These are phyloP conservation scores for Perca fluviatilis DNA, from an alignment of 2,113 vertebrate genomes.

Conservation along the genomic window DNA sequence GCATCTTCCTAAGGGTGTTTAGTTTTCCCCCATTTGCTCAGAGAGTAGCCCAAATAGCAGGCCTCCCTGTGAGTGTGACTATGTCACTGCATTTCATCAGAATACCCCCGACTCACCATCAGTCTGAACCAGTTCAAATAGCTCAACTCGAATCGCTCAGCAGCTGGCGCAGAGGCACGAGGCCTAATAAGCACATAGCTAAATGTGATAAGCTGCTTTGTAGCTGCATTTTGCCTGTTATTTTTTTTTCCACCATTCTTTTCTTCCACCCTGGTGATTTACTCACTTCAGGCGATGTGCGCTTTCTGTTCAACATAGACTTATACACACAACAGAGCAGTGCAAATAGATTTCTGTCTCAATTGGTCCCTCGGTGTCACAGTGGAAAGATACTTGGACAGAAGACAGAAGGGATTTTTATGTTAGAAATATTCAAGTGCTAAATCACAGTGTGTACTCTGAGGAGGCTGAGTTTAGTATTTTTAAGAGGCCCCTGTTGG, in stretches of 20 bases:
- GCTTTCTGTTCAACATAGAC: constrained; percentile 70
- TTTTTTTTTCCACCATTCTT: constrained; percentile 63
- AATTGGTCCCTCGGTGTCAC: constrained; percentile 85
- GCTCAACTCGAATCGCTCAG: constrained; percentile 73
- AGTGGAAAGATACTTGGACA: constrained; percentile 81
- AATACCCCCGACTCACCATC: constrained; percentile 80
- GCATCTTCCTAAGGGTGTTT: constrained; percentile 45
- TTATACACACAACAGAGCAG: constrained; percentile 65
- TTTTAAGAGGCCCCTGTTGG: constrained; percentile 80
- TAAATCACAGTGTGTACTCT: constrained; percentile 75
- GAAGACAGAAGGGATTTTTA: constrained; percentile 67
- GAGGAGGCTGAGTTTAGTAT: constrained; percentile 74
- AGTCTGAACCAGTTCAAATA: constrained; percentile 79
- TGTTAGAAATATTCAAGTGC: constrained; percentile 72
- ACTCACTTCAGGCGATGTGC: constrained; percentile 77
- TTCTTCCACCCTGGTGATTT: constrained; percentile 82
- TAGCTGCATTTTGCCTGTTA: constrained; percentile 68
- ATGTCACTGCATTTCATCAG: constrained; percentile 83
- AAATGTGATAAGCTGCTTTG: constrained; percentile 80
- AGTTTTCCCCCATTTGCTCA: constrained; percentile 33
- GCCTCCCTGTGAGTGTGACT: constrained; percentile 60
- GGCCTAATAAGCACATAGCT: constrained; percentile 79
- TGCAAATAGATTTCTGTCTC: constrained; percentile 84
- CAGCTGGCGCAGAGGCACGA: constrained; percentile 68
- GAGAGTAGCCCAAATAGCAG: constrained; percentile 43